Evolutionary conservation across 2,113 vertebrate species (phyloP).

Genomic region (Platycercus adscitus): DNA sequence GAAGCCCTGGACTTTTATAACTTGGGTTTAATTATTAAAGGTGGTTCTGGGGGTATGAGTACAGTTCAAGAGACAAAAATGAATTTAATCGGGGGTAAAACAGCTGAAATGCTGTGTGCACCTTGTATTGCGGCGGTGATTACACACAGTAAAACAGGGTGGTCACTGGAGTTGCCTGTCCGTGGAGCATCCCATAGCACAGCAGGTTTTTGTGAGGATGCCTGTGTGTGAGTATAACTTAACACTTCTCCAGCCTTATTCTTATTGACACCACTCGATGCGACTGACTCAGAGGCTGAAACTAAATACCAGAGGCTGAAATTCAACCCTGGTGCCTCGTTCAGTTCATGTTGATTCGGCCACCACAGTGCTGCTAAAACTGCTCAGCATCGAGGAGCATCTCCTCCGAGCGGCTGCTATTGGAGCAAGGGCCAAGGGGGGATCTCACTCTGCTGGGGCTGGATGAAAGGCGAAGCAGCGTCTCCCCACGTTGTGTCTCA

Average conservation of each 20-base stretch:
- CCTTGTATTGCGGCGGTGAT: background rate
- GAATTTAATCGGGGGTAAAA: background rate
- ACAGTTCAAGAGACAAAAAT: background rate
- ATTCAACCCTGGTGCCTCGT: slow-evolving; percentile 8
- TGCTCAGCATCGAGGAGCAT: accelerated
- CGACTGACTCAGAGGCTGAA: background rate
- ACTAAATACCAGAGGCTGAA: slow-evolving; percentile 52
- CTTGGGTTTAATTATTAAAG: slow-evolving; percentile 9
- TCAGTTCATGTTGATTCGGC: background rate
- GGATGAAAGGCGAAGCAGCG: background rate
- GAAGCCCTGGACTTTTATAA: background rate
- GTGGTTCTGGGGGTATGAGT: background rate
- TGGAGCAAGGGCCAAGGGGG: background rate
- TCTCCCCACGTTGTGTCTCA: background rate
- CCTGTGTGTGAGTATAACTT: background rate
- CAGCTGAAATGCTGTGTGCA: background rate
- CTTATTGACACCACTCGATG: background rate
- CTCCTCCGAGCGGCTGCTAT: background rate
- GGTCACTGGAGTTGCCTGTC: background rate
- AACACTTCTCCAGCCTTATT: background rate
- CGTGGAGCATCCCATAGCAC: background rate
- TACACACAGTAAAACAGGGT: background rate
- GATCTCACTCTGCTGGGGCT: background rate
- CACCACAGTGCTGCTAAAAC: background rate
- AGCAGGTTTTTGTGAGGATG: background rate